Percentiles rank a stretch among this genome's conserved stretches.
Conservation (phyloP, 2,888 invertebrate genomes). For the Acanthosepion pharaonis region DNA sequence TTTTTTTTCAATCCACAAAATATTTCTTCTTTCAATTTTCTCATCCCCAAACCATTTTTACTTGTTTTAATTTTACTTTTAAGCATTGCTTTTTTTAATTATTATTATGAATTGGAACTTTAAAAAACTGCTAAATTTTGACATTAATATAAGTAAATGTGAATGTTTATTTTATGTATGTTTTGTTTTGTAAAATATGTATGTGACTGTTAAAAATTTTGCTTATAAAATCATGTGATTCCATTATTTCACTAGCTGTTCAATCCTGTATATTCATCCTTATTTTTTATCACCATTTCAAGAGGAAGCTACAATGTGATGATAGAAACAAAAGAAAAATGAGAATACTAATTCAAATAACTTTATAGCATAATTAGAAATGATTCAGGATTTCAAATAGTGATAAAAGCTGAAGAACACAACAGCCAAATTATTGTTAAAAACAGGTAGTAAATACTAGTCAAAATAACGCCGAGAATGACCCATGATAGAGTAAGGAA, state of each 20-base stretch:
- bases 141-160: neutral
- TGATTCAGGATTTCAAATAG: too few species aligned
- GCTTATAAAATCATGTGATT: neutral
- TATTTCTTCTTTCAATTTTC: neutral
- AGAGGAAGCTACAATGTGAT: too few species aligned
- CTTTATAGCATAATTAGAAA: too few species aligned
- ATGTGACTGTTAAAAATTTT: neutral
- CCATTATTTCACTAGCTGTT: neutral
- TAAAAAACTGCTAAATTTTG: neutral
- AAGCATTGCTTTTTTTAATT: neutral
- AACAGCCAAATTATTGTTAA: too few species aligned
- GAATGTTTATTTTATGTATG: neutral
- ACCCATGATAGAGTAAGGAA: too few species aligned
- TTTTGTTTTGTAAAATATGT: neutral
- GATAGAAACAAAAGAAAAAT: too few species aligned
- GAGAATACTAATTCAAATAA: too few species aligned
- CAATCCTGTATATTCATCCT: too few species aligned
- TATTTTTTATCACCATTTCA: too few species aligned
- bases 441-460: too few species aligned
- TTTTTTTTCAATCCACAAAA: neutral
- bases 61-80: neutral
- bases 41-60: neutral
- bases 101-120: neutral
- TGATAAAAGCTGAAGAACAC: too few species aligned
- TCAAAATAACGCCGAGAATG: too few species aligned